Base-by-base conservation (phyloP, 1,140 invertebrate species). In the Drosophila equinoxialis region DNA sequence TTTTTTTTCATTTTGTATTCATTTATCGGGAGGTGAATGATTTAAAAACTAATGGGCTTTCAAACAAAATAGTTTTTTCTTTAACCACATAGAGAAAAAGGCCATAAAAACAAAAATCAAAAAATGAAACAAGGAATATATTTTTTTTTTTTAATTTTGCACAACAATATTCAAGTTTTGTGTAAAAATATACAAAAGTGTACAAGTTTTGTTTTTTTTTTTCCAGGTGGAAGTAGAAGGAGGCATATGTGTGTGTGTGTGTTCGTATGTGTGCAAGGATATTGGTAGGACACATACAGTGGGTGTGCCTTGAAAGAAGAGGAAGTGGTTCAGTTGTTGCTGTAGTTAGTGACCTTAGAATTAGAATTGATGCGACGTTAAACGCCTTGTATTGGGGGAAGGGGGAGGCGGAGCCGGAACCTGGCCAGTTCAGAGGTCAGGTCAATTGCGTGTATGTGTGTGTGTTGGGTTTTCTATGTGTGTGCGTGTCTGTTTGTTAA, bases 31-130 rank as follows among this genome's bases (percentile, higher is more conserved):
- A 20, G 45, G 64, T 81, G 81, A 71, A 90, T 87, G 90, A 89
- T 91, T 91, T 91, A 90, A 91, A 90, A 91, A 91, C 90, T 91
- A 91, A 91, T 85, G 76, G 77, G 83, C 81, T 90, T 84, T 90
- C 84, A 69, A 61, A 71, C 58, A 62, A 71, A 65, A 71, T 77
- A 33, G 55, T 60, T 45, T 41, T 14, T 14, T 68, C 14, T 68
- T 33, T 6, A 42, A 74, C 61, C 51, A 71, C 77, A 73, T 39
- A 68, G 55, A 55, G 65, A 10, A 20, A 68, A 77, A 89, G 80
- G 62, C 66, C 71, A 75, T 78, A 8, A 63, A 70, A 45, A 54
- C 30, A 10, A 26, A 51, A 23, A 48, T 23, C 17, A 20, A 23
- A 30, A 51, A 51, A 51, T 51, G 8, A 51, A 51, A 51, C 45